Evolutionary conservation across 2,888 invertebrate species (phyloP), one percentile per base, ranked within the genome.

Genomic region (Baronia brevicornis): DNA sequence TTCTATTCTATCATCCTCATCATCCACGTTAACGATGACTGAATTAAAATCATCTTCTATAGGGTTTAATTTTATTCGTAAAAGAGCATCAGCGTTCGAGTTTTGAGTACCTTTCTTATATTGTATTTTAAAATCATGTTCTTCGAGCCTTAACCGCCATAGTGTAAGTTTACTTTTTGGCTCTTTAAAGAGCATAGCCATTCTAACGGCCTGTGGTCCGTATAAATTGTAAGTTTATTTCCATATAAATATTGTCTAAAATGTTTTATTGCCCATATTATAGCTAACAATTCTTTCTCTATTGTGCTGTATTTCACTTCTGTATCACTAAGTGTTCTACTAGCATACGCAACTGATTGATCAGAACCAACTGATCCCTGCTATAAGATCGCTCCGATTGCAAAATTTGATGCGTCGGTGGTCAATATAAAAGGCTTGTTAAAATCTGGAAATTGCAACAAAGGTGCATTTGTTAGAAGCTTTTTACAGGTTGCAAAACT

Each of bases 281-380:
- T 36, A 2, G 38, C 41, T 15, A 36, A 19, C 2, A 41, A 21
- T 6, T 42, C 39, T 5, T 26, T 20, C 14, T 43, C 37, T 11
- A 37, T 39, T 0, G 37, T 36, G 13, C 37, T 43, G 9, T 40
- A 43, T 19, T 19, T 17, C 7, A n/a, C 6, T 25, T 41, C 28
- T 1, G 33, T 15, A 5, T 32, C 36, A 9, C 12, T 36, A 4
- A 36, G 7, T 1, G 36, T 36, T 3, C 36, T 11, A 19, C 31
- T 24, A 1, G 43, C 41, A 9, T 33, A 46, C 4, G 44, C 39
- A 17, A 46, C 30, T 2, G 46, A 43, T 9, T 41, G 43, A 23
- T 46, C 41, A 5, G 15, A 18, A 2, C 46, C 43, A 4, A 42
- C 27, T 1, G 18, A 3, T n/a, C 47, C 43, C 26, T 45, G 47